Conservation (phyloP, 2,113 vertebrate genomes). For the Tonatia bakeri region DNA sequence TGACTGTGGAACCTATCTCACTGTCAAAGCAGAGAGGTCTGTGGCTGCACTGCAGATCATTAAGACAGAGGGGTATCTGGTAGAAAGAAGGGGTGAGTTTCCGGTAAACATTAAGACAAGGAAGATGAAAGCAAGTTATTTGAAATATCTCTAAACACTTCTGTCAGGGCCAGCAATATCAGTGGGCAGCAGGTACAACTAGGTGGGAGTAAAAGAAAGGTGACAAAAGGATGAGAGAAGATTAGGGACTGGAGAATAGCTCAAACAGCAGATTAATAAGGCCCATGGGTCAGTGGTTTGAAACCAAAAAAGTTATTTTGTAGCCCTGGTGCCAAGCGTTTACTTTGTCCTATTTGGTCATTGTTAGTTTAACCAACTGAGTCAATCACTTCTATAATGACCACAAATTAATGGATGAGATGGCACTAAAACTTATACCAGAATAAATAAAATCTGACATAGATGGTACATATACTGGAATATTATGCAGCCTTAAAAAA, state of each 20-base stretch:
- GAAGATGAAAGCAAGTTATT: background rate
- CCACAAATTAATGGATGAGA: background rate
- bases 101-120: background rate
- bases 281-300: background rate
- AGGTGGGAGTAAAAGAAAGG: background rate
- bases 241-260: background rate
- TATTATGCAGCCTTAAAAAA: background rate
- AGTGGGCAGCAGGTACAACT: background rate
- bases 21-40: constrained; percentile 3
- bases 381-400: background rate
- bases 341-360: background rate
- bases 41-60: background rate
- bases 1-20: background rate
- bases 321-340: background rate
- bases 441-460: background rate
- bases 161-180: background rate
- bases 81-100: background rate
- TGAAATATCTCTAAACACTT: background rate
- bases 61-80: background rate
- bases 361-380: constrained; percentile 20
- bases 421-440: background rate
- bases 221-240: background rate
- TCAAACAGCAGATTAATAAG: background rate
- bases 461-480: background rate
- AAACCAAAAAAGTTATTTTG: background rate